Conservation (phyloP, 2,797 vertebrate genomes). For the Australoheros facetus region DNA sequence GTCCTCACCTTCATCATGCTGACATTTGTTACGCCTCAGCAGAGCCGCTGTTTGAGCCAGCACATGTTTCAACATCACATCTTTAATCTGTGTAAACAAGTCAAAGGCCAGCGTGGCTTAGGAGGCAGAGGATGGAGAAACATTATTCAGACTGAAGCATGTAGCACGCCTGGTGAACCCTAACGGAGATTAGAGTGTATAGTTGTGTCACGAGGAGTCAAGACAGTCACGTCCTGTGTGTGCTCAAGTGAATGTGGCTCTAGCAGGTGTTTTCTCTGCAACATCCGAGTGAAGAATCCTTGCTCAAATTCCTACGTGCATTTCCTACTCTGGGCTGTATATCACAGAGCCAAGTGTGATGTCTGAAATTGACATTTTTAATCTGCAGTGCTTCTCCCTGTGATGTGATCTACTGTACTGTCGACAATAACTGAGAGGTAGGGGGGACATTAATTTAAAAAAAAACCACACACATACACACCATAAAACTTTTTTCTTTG, state of each 20-base stretch:
- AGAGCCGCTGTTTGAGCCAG: conserved; percentile 50
- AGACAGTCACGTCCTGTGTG: conserved; percentile 51
- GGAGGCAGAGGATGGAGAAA: conserved; percentile 36
- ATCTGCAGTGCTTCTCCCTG: conserved; percentile 65
- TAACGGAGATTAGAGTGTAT: conserved; percentile 55
- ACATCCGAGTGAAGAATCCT: conserved; percentile 36
- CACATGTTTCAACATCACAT: conserved; percentile 68
- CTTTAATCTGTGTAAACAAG: conserved; percentile 76
- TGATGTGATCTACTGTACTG: conserved; percentile 67
- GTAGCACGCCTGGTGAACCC: conserved; percentile 36
- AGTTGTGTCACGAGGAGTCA: conserved; percentile 53
- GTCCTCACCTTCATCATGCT: conserved; percentile 72
- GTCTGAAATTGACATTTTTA: conserved; percentile 77
- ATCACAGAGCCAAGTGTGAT: conserved; percentile 56
- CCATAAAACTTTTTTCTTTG: not conserved
- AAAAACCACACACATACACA: not conserved
- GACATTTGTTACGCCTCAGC: conserved; percentile 68
- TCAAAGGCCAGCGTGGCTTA: conserved; percentile 65
- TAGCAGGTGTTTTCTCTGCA: conserved; percentile 41
- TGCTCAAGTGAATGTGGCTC: conserved; percentile 18
- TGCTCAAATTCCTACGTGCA: conserved; percentile 40
- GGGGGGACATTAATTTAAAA: conserved; percentile 40
- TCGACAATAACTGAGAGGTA: conserved; percentile 28
- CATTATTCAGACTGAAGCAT: conserved; percentile 58
- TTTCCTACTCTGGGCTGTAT: conserved; percentile 46